Base-by-base conservation (phyloP, 2,797 vertebrate species). In the Mormyrus proboscirostris region DNA sequence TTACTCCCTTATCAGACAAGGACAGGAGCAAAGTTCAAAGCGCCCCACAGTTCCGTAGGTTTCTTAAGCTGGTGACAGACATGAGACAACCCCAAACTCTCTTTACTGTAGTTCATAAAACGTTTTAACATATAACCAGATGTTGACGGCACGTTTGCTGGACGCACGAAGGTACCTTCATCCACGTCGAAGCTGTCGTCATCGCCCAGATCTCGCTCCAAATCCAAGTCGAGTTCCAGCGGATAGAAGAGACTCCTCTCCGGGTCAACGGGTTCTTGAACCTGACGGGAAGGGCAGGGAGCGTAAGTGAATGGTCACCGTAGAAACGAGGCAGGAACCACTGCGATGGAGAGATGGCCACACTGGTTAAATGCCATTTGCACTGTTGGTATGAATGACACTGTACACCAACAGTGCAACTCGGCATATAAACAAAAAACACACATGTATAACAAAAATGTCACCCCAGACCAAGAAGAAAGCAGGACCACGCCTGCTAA, bases 201-300 rank as follows among this genome's bases (percentile, higher is more conserved):
- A 0, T 98, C 98, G 51, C 96, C 96, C 0, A 95, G 0, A 50
- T 97, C 96, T 0, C 94, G 93, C 0, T 94, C 95, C 8, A 97
- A 92, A n/a, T 97, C 96, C 89, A 98, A 92, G 73, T 97, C 95
- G 0, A 98, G 92, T 91, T 93, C 90, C 90, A 97, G 94, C 0
- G 98, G 97, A 90, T 96, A 98, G 90, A 93, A 94, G 0, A 98
- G 90, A 91, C 94, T 95, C 88, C 97, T 95, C 92, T 98, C 97
- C 0, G 96, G 96, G n/a, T 97, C 97, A 0, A 94, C 93, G 8
- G 94, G 92, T 38, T 96, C 92, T 38, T 94, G 94, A 6, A 94
- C 89, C 97, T 98, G 90, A 0, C 55, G 44, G 2, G 69, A 1
- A 69, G 65, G 25, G 25, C 51, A 82, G 10, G 4, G 25, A 69